These are phyloP conservation scores for Brevimyrus niger DNA, from an alignment of 2,113 vertebrate genomes.

Conservation along the genomic window DNA sequence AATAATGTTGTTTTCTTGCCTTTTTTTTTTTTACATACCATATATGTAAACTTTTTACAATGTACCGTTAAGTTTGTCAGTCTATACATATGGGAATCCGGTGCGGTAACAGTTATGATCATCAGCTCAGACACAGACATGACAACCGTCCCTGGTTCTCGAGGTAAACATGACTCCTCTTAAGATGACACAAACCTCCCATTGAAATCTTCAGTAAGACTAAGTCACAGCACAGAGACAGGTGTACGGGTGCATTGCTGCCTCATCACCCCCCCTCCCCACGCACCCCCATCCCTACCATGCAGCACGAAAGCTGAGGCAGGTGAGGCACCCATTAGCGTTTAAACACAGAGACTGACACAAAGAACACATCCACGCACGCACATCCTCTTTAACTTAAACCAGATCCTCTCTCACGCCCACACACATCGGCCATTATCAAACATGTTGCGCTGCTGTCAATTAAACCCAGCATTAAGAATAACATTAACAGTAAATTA, in stretches of 20 bases:
- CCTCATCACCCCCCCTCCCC: neutral
- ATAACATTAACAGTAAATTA: constrained; percentile 42
- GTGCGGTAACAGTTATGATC: neutral
- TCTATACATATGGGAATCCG: neutral
- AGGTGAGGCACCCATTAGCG: neutral
- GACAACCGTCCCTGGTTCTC: neutral
- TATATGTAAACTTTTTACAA: constrained; percentile 35
- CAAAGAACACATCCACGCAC: neutral
- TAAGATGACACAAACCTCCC: constrained; percentile 20
- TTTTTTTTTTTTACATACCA: neutral
- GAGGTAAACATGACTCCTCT: constrained; percentile 17
- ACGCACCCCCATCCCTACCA: neutral
- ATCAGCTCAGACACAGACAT: neutral
- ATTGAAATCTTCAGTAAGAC: constrained; percentile 29
- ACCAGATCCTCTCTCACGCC: neutral
- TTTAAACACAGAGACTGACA: neutral
- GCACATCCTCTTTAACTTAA: neutral
- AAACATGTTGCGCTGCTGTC: neutral
- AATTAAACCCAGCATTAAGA: neutral
- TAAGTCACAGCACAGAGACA: constrained; percentile 6
- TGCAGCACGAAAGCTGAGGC: neutral
- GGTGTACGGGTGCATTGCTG: neutral
- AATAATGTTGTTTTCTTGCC: constrained; percentile 5
- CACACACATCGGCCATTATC: neutral
- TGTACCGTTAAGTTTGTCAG: constrained; percentile 6